phyloP scores from a whole-genome alignment of 1,140 invertebrate genomes.

The Nomia melanderi region DNA sequence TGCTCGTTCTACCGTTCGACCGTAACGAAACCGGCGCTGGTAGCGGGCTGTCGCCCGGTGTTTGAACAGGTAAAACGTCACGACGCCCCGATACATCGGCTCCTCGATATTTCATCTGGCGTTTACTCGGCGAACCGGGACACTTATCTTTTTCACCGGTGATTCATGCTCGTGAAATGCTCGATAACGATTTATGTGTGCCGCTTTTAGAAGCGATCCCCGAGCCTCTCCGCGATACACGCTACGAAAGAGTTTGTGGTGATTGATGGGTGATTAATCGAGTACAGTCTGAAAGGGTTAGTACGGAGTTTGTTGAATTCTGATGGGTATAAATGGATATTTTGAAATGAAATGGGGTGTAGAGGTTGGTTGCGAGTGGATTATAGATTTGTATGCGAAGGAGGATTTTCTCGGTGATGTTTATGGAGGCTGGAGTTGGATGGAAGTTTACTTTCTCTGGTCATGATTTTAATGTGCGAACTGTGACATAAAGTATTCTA shows the following conservation, averaged over 20 bases:
- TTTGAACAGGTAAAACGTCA: slow-evolving; percentile 61
- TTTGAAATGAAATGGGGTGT: too few relatives aligned
- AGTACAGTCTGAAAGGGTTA: not conserved
- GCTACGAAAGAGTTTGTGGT: too few relatives aligned
- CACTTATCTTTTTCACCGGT: slow-evolving; percentile 30
- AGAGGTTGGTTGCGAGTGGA: too few relatives aligned
- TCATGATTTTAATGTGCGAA: too few relatives aligned
- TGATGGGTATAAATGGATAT: not conserved
- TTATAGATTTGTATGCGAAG: too few relatives aligned
- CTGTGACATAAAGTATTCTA: too few relatives aligned
- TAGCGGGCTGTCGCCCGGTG: slow-evolving; percentile 54
- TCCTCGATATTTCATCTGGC: slow-evolving; percentile 28
- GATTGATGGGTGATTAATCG: not conserved
- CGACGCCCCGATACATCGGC: not conserved
- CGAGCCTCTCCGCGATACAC: not conserved
- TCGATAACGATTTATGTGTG: slow-evolving; percentile 1
- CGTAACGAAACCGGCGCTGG: slow-evolving; percentile 63
- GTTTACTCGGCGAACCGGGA: not conserved
- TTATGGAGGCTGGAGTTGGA: not conserved
- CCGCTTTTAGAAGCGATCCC: not conserved
- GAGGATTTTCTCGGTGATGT: too few relatives aligned
- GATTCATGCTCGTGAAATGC: not conserved
- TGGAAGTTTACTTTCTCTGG: too few relatives aligned
- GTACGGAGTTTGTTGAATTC: not conserved
- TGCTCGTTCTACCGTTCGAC: slow-evolving; percentile 46